phyloP scores from a whole-genome alignment of 2,113 vertebrate species.

The Xiphophorus couchianus region DNA sequence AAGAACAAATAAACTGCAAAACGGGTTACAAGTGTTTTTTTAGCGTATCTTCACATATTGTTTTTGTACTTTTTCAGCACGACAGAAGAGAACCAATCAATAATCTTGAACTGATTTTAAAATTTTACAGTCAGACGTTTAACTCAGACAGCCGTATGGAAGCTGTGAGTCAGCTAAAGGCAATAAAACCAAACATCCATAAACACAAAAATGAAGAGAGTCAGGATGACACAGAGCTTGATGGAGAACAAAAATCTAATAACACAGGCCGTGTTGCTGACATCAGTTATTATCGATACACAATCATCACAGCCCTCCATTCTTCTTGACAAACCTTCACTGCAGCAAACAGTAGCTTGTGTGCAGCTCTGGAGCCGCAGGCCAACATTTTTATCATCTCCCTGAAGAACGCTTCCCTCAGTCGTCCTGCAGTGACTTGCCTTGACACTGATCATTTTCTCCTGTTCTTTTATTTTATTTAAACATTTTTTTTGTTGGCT shows the following conservation, averaged over 20 bases:
- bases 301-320: no score
- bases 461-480: constrained; percentile 11
- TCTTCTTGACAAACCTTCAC: background rate
- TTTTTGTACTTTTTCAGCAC: no score
- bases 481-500: constrained; percentile 32
- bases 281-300: no score
- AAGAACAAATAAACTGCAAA: no score
- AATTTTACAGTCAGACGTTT: background rate
- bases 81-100: background rate
- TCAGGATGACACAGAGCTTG: background rate
- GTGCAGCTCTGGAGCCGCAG: background rate
- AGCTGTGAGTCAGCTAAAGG: background rate
- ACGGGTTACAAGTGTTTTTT: no score
- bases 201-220: background rate
- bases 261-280: background rate
- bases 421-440: constrained; percentile 8
- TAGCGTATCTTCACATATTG: background rate
- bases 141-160: background rate
- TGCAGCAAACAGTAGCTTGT: constrained; percentile 21
- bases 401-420: constrained; percentile 12
- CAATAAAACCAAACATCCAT: background rate
- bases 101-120: background rate
- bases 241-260: background rate
- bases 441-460: constrained; percentile 50
- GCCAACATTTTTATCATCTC: constrained; percentile 21